These are phyloP conservation scores for Cetoscarus ocellatus DNA, from an alignment of 2,797 vertebrate species.

Conservation along the genomic window DNA sequence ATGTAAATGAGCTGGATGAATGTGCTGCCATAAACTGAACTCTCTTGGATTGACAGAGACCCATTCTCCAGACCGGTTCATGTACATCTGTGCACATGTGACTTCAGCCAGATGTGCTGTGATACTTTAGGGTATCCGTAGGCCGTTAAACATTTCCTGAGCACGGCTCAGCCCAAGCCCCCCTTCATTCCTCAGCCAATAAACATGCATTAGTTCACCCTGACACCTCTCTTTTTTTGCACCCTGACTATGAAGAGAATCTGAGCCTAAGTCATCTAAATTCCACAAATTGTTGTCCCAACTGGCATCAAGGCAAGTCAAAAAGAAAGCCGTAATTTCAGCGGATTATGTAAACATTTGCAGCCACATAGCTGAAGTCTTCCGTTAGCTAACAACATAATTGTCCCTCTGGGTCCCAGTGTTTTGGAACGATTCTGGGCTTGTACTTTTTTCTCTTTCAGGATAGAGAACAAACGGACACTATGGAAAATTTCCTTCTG, in stretches of 20 bases:
- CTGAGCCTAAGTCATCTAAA: slow-evolving; percentile 50
- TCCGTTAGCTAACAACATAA: slow-evolving; percentile 60
- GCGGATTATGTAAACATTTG: slow-evolving; percentile 40
- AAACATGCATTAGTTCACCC: slow-evolving; percentile 51
- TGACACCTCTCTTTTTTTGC: slow-evolving; percentile 27
- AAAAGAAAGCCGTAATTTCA: slow-evolving; percentile 24
- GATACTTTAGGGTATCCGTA: slow-evolving; percentile 62
- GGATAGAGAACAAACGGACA: slow-evolving; percentile 35
- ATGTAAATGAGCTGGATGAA: too few species aligned
- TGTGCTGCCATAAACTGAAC: too few species aligned
- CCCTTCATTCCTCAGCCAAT: slow-evolving; percentile 17
- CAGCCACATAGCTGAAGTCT: slow-evolving; percentile 52
- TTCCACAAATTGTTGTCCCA: slow-evolving; percentile 68
- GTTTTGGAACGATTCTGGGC: slow-evolving; percentile 39
- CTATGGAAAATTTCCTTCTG: slow-evolving; percentile 3
- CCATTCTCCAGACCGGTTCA: slow-evolving; percentile 25
- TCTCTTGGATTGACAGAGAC: too few species aligned
- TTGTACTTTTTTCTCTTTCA: slow-evolving; percentile 18
- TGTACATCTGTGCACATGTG: slow-evolving; percentile 45
- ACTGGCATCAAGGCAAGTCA: slow-evolving; percentile 32
- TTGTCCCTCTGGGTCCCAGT: slow-evolving; percentile 53
- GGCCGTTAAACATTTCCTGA: slow-evolving; percentile 77
- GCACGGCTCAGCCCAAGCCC: slow-evolving; percentile 31
- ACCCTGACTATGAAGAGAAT: slow-evolving; percentile 52
- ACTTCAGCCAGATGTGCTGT: slow-evolving; percentile 73